Evolutionary conservation across 2,888 invertebrate genomes (phyloP).

Genomic region (Anoplius nigerrimus): DNA sequence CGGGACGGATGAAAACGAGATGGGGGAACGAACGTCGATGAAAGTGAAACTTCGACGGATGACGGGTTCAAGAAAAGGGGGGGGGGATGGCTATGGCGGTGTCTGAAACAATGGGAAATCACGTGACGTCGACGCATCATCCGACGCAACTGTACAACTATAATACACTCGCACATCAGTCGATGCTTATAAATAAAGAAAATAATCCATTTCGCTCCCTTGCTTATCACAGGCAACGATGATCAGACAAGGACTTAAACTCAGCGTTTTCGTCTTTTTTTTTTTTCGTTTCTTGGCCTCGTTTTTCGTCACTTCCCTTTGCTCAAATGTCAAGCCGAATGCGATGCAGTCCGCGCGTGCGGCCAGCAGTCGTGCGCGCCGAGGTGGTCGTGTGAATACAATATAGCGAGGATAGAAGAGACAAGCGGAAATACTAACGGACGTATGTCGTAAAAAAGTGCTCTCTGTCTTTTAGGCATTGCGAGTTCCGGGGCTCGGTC

Average conservation of each 20-base stretch:
- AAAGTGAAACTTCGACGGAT: too few species aligned
- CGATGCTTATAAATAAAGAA: constrained; percentile 37
- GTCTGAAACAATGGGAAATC: constrained; percentile 3
- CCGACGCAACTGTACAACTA: constrained; percentile 43
- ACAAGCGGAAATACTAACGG: constrained; percentile 32
- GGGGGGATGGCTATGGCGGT: background rate
- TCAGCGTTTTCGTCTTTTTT: background rate
- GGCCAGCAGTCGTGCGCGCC: constrained; percentile 17
- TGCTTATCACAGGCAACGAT: constrained; percentile 35
- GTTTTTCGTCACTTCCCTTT: too few species aligned
- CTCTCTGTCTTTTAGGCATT: constrained; percentile 33
- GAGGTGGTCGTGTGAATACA: constrained; percentile 22
- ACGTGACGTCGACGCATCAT: constrained; percentile 19
- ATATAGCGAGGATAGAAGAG: constrained; percentile 23
- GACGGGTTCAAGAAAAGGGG: background rate
- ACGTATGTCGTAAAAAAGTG: constrained; percentile 37
- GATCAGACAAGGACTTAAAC: background rate
- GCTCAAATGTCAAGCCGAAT: too few species aligned
- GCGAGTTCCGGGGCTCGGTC: constrained; percentile 23
- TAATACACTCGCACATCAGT: constrained; percentile 39
- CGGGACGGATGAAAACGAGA: too few species aligned
- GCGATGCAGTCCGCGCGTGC: constrained; percentile 26
- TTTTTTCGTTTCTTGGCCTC: background rate
- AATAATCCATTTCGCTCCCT: constrained; percentile 29
- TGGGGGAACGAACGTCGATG: too few species aligned